A percentile compares a stretch with the other conserved stretches of the same genome.
Conservation (phyloP, 2,888 invertebrate species). For the Pristionchus arcanus region DNA sequence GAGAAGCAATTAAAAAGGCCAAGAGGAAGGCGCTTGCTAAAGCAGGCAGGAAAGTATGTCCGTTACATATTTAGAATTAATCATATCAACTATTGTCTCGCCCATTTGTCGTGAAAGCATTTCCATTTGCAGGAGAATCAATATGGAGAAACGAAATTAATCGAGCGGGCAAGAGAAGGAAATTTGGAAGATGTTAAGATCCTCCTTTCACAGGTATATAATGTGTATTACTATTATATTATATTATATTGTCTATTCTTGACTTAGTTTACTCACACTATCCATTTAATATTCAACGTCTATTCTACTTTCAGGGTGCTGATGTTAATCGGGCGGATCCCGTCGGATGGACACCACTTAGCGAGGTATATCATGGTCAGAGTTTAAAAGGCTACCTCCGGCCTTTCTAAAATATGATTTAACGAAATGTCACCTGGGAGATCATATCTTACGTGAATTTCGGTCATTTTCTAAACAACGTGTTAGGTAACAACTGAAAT, state of each 20-base stretch:
- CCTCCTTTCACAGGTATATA: not conserved
- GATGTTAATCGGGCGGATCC: slow-evolving; percentile 28
- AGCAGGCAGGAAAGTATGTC: not conserved
- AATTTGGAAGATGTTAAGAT: slow-evolving; percentile 1
- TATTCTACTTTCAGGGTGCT: not conserved
- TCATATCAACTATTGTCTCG: not conserved
- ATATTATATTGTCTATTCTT: not conserved
- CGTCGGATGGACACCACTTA: slow-evolving; percentile 40
- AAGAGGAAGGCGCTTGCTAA: slow-evolving; percentile 2
- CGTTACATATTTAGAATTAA: not conserved
- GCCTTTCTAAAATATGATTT: no score
- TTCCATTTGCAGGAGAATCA: not conserved
- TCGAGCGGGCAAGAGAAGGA: not conserved
- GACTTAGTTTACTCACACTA: no score
- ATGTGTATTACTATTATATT: not conserved
- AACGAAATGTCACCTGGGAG: no score
- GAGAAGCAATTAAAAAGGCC: not conserved
- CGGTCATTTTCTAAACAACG: no score
- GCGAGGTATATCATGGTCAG: not conserved
- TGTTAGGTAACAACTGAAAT: no score
- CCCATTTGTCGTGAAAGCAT: not conserved
- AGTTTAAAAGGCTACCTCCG: no score
- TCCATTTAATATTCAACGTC: no score
- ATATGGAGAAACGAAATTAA: slow-evolving; percentile 19
- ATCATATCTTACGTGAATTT: no score